Evolutionary conservation across 2,888 invertebrate species (phyloP).

Genomic region (Neuroscelio doddi): DNA sequence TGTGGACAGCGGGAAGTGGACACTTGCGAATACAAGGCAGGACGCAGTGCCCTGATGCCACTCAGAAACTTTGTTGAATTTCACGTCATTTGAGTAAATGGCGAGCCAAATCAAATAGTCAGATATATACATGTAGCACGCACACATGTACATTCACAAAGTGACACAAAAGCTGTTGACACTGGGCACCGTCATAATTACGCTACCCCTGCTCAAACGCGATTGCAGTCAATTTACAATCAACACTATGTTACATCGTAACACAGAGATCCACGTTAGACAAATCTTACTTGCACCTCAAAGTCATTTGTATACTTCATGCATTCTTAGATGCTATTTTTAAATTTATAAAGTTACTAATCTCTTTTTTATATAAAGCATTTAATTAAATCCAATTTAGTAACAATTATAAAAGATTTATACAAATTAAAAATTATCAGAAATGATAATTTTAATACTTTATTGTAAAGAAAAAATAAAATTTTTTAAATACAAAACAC

Average conservation of each 20-base stretch:
- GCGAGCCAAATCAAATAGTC: conserved; percentile 63
- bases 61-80: conserved; percentile 67
- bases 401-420: too few species aligned
- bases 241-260: conserved; percentile 49
- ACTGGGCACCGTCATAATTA: conserved; percentile 54
- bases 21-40: conserved; percentile 39
- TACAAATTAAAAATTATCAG: too few species aligned
- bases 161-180: conserved; percentile 35
- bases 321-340: too few species aligned
- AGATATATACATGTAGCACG: conserved; percentile 56
- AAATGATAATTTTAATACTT: too few species aligned
- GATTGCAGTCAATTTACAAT: conserved; percentile 59
- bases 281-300: background rate
- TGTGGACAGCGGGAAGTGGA: conserved; percentile 36
- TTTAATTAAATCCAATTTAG: too few species aligned
- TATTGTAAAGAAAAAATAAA: too few species aligned
- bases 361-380: too few species aligned
- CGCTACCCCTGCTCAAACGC: conserved; percentile 51
- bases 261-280: conserved; percentile 11
- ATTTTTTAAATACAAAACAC: too few species aligned
- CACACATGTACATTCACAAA: conserved; percentile 29
- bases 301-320: background rate
- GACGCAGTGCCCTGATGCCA: conserved; percentile 43
- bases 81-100: conserved; percentile 66
- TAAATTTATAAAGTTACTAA: too few species aligned